These are phyloP conservation scores for Drosophila aff. DNA, from an alignment of 1,140 invertebrate genomes.

Conservation along the genomic window DNA sequence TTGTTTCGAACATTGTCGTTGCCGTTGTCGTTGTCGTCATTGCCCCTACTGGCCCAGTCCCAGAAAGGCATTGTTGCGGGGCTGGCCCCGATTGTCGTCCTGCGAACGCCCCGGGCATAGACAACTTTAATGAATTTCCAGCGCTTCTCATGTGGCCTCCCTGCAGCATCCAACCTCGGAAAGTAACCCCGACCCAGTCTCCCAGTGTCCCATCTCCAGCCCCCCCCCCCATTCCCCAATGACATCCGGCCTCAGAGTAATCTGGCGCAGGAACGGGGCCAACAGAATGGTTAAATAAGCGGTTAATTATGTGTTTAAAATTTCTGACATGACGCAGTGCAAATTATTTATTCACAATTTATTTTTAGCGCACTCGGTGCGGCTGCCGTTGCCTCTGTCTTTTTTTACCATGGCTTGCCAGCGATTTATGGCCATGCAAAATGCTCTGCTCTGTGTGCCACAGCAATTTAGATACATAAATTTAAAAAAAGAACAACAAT, in stretches of 20 bases:
- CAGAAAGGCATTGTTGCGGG: conserved; percentile 66
- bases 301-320: conserved; percentile 84
- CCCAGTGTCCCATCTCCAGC: neutral
- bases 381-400: conserved; percentile 3
- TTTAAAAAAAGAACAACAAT: conserved; percentile 14
- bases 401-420: conserved; percentile 33
- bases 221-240: conserved; percentile 14
- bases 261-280: conserved; percentile 57
- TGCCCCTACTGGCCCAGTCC: conserved; percentile 67
- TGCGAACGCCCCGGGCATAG: conserved; percentile 80
- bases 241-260: conserved; percentile 48
- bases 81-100: conserved; percentile 77
- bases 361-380: conserved; percentile 71
- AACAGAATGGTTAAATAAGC: conserved; percentile 81
- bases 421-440: conserved; percentile 68
- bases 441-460: conserved; percentile 47
- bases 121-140: conserved; percentile 81
- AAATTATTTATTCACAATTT: conserved; percentile 83
- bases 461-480: conserved; percentile 68
- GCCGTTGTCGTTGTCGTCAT: conserved; percentile 71
- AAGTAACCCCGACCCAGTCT: neutral
- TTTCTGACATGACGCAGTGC: conserved; percentile 82
- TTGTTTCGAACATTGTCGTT: conserved; percentile 77
- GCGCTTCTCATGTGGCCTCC: conserved; percentile 53
- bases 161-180: conserved; percentile 22